phyloP scores from a whole-genome alignment of 2,797 vertebrate species.

The Echeneis naucrates region DNA sequence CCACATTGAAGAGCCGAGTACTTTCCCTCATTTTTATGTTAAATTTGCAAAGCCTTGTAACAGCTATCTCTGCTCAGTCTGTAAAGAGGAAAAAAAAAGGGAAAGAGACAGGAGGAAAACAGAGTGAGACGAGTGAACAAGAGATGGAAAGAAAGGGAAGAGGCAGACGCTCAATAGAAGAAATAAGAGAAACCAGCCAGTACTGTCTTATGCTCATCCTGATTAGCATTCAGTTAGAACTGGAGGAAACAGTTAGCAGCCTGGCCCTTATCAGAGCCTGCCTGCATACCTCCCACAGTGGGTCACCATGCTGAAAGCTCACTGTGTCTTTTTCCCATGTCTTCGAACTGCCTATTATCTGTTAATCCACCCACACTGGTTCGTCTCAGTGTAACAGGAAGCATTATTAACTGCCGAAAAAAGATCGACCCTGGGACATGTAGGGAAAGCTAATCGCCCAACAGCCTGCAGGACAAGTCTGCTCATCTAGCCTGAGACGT shows the following conservation, averaged over 20 bases:
- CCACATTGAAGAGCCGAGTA: conserved; percentile 45
- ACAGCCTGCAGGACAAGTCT: conserved; percentile 58
- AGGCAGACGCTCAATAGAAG: conserved; percentile 53
- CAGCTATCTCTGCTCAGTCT: conserved; percentile 64
- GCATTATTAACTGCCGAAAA: conserved; percentile 60
- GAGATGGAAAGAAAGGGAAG: conserved; percentile 53
- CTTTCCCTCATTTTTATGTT: conserved; percentile 69
- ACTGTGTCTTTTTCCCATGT: conserved; percentile 54
- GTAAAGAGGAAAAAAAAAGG: conserved; percentile 11
- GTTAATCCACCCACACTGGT: conserved; percentile 76
- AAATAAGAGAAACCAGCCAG: conserved; percentile 63
- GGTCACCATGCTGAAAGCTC: conserved; percentile 73
- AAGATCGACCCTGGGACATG: conserved; percentile 49
- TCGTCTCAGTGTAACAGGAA: conserved; percentile 67
- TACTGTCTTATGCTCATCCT: conserved; percentile 56
- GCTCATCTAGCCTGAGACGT: conserved; percentile 29
- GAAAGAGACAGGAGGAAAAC: conserved; percentile 32
- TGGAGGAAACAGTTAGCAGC: conserved; percentile 68
- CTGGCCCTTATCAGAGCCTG: conserved; percentile 72
- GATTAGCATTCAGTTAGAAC: conserved; percentile 73
- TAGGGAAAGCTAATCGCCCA: conserved; percentile 51
- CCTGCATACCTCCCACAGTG: conserved; percentile 76
- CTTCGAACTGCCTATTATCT: conserved; percentile 70
- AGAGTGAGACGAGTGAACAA: conserved; percentile 44
- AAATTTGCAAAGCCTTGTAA: conserved; percentile 72